A percentile compares a stretch with the other conserved stretches of the same genome.
phyloP scores from a whole-genome alignment of 2,113 vertebrate genomes.

The Podarcis raffonei region DNA sequence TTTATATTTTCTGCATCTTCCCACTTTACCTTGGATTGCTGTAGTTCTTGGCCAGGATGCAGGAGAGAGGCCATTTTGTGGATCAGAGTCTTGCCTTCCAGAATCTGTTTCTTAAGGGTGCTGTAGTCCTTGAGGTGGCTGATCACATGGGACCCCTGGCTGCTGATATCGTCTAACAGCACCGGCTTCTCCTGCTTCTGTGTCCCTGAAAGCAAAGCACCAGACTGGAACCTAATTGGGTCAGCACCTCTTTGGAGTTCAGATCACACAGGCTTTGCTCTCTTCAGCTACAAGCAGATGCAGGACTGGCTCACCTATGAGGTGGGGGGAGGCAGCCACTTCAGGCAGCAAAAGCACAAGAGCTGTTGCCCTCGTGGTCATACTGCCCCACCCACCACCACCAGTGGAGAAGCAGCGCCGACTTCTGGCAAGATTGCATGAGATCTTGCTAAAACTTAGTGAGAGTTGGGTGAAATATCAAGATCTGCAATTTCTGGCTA shows the following conservation, averaged over 20 bases:
- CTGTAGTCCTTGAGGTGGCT: conserved; percentile 80
- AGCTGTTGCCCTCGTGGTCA: too few species aligned
- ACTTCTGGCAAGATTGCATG: too few species aligned
- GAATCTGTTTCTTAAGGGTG: conserved; percentile 83
- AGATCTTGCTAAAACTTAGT: too few species aligned
- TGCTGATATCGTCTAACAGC: conserved; percentile 54
- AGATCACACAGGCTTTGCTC: background rate
- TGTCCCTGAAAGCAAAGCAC: conserved; percentile 53
- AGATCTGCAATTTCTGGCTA: background rate
- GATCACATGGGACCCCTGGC: conserved; percentile 70
- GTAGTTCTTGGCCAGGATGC: conserved; percentile 38
- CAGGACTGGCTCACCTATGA: too few species aligned
- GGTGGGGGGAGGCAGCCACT: too few species aligned
- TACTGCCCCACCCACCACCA: too few species aligned
- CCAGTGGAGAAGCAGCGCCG: too few species aligned
- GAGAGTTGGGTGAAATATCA: background rate
- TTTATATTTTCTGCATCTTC: background rate
- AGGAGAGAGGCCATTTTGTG: conserved; percentile 73
- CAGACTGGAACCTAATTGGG: background rate
- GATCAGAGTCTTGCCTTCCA: conserved; percentile 77
- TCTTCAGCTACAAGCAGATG: background rate
- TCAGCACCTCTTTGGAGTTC: background rate
- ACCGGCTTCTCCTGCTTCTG: background rate
- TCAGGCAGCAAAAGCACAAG: too few species aligned
- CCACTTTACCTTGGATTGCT: background rate